Conservation (phyloP, 2,113 vertebrate genomes). For the Eudyptes chrysolophus region DNA sequence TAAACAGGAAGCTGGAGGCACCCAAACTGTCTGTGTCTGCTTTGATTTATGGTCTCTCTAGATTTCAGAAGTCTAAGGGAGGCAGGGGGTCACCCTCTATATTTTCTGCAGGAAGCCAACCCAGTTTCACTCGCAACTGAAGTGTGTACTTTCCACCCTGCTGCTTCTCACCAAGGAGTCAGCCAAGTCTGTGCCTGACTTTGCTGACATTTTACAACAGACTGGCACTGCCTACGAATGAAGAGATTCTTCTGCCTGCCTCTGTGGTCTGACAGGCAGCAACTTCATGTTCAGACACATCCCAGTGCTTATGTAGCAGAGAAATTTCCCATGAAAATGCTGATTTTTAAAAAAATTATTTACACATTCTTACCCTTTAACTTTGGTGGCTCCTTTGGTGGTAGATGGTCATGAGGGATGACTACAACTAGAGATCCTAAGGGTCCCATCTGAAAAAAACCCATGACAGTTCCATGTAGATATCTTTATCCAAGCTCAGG, state of each 20-base stretch:
- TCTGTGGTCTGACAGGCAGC: not conserved
- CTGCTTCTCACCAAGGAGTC: not conserved
- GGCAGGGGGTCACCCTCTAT: not conserved
- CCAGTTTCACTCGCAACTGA: not conserved
- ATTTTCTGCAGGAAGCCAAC: not conserved
- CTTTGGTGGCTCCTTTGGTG: not conserved
- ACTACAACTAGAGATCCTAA: not conserved
- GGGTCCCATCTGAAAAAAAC: rapidly evolving
- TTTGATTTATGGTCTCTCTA: not conserved
- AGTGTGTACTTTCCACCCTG: not conserved
- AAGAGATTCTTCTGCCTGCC: not conserved
- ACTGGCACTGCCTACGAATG: not conserved
- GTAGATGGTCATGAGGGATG: not conserved
- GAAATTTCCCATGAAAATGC: not conserved
- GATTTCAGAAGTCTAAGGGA: not conserved
- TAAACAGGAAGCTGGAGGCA: not conserved
- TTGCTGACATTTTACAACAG: not conserved
- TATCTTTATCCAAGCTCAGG: not conserved
- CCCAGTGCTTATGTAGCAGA: not conserved
- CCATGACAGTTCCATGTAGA: not conserved
- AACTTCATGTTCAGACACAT: not conserved
- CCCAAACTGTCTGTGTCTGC: not conserved
- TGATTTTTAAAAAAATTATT: not conserved
- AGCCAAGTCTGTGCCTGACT: not conserved
- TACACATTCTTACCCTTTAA: not conserved